Evolutionary conservation across 53 echinoderm and acorn worm species (phyloP).

Genomic region (Echinarachnius parma): DNA sequence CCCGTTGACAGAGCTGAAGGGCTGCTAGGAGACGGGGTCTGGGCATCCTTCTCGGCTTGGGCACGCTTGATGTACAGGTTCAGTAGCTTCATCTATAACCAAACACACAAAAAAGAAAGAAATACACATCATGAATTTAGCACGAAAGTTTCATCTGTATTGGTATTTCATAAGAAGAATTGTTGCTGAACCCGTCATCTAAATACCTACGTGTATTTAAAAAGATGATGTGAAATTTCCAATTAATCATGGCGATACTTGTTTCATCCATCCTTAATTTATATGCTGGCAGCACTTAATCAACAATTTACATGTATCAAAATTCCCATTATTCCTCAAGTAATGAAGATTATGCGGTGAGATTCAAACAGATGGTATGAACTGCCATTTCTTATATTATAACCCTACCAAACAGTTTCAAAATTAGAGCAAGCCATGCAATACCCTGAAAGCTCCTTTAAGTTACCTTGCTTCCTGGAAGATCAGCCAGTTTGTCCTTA

Average conservation of each 20-base stretch:
- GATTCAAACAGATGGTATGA: too few species aligned
- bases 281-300: too few species aligned
- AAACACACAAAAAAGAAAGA: background rate
- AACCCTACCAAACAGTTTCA: too few species aligned
- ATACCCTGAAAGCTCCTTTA: background rate
- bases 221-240: too few species aligned
- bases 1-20: conserved; percentile 83
- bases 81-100: conserved; percentile 88
- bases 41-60: conserved; percentile 74
- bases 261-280: too few species aligned
- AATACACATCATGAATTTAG: background rate
- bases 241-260: background rate
- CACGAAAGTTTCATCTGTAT: too few species aligned
- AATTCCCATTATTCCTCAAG: too few species aligned
- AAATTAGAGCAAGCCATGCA: background rate
- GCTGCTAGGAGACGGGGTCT: conserved; percentile 71
- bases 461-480: conserved; percentile 90
- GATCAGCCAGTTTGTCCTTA: conserved; percentile 68
- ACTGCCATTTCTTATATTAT: too few species aligned
- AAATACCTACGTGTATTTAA: too few species aligned
- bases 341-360: too few species aligned
- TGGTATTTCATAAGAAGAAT: background rate
- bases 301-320: too few species aligned
- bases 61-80: conserved; percentile 96
- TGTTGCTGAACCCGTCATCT: background rate